Evolutionary conservation across 1,140 invertebrate species (phyloP).

Genomic region (Steinernema khuongi): DNA sequence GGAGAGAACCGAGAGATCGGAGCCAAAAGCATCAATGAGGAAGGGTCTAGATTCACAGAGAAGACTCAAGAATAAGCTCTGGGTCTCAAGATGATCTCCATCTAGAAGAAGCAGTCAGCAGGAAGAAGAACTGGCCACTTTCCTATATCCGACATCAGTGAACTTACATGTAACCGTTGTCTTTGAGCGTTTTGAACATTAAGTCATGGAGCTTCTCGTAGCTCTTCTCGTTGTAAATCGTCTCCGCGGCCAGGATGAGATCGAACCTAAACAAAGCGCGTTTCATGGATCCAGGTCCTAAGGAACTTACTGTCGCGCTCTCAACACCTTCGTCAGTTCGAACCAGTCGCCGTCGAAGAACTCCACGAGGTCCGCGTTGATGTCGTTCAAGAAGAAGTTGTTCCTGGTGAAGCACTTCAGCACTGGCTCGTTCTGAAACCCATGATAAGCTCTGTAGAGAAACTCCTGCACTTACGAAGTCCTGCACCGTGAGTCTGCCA

Average conservation of each 20-base stretch:
- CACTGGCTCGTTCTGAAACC: conserved; percentile 54
- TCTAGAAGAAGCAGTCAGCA: too few species aligned
- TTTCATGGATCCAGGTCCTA: not conserved
- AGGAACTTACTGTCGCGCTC: conserved; percentile 11
- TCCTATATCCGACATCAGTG: too few species aligned
- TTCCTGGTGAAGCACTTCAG: conserved; percentile 51
- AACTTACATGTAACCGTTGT: conserved; percentile 51
- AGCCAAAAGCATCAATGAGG: too few species aligned
- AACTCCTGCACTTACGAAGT: conserved; percentile 49
- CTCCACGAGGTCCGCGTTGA: conserved; percentile 31
- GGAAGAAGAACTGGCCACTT: too few species aligned
- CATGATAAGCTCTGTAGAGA: not conserved
- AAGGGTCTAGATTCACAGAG: too few species aligned
- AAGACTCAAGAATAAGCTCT: too few species aligned
- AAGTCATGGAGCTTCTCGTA: conserved; percentile 55
- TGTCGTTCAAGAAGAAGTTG: conserved; percentile 48
- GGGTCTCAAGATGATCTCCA: too few species aligned
- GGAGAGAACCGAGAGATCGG: too few species aligned
- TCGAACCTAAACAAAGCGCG: conserved; percentile 56
- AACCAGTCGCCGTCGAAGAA: conserved; percentile 56
- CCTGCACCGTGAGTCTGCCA: conserved; percentile 53
- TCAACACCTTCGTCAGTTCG: not conserved
- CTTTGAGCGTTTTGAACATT: conserved; percentile 43
- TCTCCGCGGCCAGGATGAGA: conserved; percentile 59
- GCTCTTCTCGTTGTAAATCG: conserved; percentile 58